Evolutionary conservation across 2,888 invertebrate genomes (phyloP), one percentile per base, ranked within the genome.

Genomic region (Eilema griseolum): DNA sequence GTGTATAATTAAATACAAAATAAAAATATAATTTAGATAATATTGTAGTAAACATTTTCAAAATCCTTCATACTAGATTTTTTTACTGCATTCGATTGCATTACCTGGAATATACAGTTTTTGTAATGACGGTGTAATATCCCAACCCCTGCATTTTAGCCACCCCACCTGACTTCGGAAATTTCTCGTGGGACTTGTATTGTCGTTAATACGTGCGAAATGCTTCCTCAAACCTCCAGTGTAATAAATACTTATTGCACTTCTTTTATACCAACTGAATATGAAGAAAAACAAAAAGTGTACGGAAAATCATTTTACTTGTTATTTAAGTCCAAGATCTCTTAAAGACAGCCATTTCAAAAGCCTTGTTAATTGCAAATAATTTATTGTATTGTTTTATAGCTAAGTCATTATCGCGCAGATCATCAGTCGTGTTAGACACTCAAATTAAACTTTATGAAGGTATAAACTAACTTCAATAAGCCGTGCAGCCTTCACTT

Each of bases 121-220:
- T 83, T 84, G 78, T 84, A 81, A 80, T 72, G 78, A 74, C 69
- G 81, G 83, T 86, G 83, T 89, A 85, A 87, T 88, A 86, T 86
- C 85, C 79, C 84, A 77, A 86, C 91, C 89, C 91, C 90, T 86
- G 84, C 80, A 75, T 78, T 70, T 78, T 79, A 73, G 81, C 81
- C 83, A 86, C 93, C 92, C 92, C 84, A 89, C 90, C 89, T 91
- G 91, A 84, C 86, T 88, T 84, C 78, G 80, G 78, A 82, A 84
- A 92, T 91, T 92, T 92, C 94, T 92, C 94, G 81, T 88, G 94
- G 94, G 93, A 93, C 84, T 86, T 86, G 83, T 84, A 87, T 82
- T 83, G 80, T 77, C 85, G 87, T 91, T 89, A 89, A 90, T 92
- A 92, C 91, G 87, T 89, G 89, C 87, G 85, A 88, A 90, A 89